Evolutionary conservation across 2,113 vertebrate genomes (phyloP), one percentile per base, ranked within the genome.

Genomic region (Callorhinus ursinus): DNA sequence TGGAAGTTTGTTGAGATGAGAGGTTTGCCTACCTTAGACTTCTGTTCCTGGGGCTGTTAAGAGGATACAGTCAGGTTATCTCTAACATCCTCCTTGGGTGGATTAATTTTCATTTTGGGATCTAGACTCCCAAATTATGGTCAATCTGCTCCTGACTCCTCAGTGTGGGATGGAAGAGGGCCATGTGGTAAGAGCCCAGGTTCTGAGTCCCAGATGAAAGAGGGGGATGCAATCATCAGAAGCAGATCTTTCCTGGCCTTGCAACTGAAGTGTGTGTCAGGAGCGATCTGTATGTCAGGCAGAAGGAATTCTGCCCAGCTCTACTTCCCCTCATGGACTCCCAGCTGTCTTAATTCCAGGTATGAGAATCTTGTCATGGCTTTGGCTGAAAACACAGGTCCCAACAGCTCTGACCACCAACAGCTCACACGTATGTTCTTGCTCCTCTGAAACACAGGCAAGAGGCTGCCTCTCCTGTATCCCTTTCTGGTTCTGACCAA

Each of bases 341-440:
- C 33, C 31, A 12, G 8, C 13, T 57, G 53, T 96, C 39, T 49
- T 49, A 22, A 3, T 96, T 92, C 69, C 93, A 99, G 99, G 98
- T 99, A 99, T 92, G 99, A 99, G 63, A 98, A 99, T 97, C 99
- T 99, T 39, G 88, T 99, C 10, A 96, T 99, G 94, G 99, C 99
- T 95, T 96, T 99, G 98, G 97, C 99, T 74, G 99, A 99, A 97
- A 99, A 99, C 98, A 99, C 99, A 33, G 98, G 93, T 96, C 99
- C 98, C 84, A 98, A 98, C 87, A 97, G 97, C 93, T 97, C 98
- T 33, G 99, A 99, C 90, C 98, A 99, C 97, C 98, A 98, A 21
- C 98, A 99, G 97, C 99, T 99, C 96, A 98, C 99, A 98, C 98
- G 99, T 99, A 99, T 97, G 99, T 95, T 94, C 5, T 81, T 63